Evolutionary conservation across 1,140 invertebrate genomes (phyloP), one percentile per base, ranked within the genome.

Genomic region (Anastrepha obliqua): DNA sequence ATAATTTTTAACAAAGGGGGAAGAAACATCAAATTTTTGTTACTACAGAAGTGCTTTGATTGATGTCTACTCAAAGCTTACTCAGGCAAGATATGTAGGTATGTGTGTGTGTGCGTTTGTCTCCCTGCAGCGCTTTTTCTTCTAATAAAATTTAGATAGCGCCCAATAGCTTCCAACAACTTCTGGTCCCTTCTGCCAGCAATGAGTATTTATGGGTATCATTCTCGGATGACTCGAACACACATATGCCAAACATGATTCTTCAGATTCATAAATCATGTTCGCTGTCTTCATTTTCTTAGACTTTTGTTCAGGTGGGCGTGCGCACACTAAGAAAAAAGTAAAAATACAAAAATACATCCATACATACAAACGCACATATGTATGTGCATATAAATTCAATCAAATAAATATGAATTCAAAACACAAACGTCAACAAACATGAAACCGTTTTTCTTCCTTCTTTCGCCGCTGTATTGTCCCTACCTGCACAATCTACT

Each of bases 261-360:
- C 74, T 20, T 11, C n/a, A 51, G 74, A 81, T 81, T 86, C 88
- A 88, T 88, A 88, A 88, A 88, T 88, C 88, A 88, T 88, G 88
- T 87, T 85, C 7, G 86, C 88, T 88, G 88, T 88, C 88, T 87
- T 88, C 86, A 88, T 87, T 87, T 88, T 81, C 65, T 44, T 51
- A 67, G 78, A 74, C 47, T 86, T 86, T 65, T 70, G 47, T 67
- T 87, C 86, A 86, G 86, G 88, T 87, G 88, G 88, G 86, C 86
- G 88, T 85, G 67, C 59, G 64, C 20, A 47, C 78, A 87, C 47
- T n/a, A 74, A 55, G 29, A 64, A 44, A 62, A 64, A 64, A 87
- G 4, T 58, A 55, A 55, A 51, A 85, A 55, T 55, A 51, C 39
- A 58, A 55, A 64, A 64, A 65, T 55, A 55, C 13, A 58, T 39